phyloP scores from a whole-genome alignment of 2,113 vertebrate species.

The Mormyrus iriodes region DNA sequence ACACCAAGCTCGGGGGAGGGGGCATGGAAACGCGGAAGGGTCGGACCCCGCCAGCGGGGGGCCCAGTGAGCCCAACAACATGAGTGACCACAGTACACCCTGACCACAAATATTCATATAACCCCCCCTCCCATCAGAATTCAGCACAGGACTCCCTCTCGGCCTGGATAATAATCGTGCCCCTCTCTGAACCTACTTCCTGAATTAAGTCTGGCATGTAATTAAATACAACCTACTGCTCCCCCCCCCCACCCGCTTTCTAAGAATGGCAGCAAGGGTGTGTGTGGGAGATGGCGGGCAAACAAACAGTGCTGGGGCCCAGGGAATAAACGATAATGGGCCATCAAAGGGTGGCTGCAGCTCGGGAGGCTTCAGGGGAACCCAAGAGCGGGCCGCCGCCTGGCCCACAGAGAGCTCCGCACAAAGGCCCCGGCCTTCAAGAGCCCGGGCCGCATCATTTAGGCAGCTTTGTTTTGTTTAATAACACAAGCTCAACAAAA shows the following conservation, averaged over 20 bases:
- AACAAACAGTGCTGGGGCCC: constrained; percentile 32
- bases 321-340: constrained; percentile 33
- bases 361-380: constrained; percentile 22
- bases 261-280: constrained; percentile 34
- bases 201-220: constrained; percentile 48
- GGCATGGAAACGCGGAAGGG: neutral
- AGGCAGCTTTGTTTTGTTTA: too few species aligned
- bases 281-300: constrained; percentile 21
- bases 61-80: constrained; percentile 11
- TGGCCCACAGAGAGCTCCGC: constrained; percentile 13
- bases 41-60: neutral
- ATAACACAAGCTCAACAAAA: constrained; percentile 2
- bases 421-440: constrained; percentile 17
- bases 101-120: constrained; percentile 30
- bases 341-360: constrained; percentile 35
- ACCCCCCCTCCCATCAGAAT: constrained; percentile 17
- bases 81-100: constrained; percentile 1
- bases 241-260: constrained; percentile 35
- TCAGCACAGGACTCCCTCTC: neutral
- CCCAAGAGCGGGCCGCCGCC: constrained; percentile 10
- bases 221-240: constrained; percentile 44
- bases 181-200: constrained; percentile 41
- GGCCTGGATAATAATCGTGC: constrained; percentile 40
- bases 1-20: neutral
- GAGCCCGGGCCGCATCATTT: constrained; percentile 18